Evolutionary conservation across 1,140 invertebrate genomes (phyloP).

Genomic region (Theocolax elegans): DNA sequence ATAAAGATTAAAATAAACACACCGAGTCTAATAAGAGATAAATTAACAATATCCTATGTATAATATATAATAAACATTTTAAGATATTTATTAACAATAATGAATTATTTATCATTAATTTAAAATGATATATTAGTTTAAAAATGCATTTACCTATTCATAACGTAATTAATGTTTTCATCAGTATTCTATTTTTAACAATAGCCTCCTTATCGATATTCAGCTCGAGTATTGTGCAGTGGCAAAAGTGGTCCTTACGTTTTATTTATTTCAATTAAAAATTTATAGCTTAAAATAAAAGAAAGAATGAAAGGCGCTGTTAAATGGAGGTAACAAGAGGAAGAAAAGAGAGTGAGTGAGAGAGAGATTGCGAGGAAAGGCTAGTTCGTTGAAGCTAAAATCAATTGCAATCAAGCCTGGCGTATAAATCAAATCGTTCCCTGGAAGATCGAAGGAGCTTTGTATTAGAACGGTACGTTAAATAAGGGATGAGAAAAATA

Average conservation of each 20-base stretch:
- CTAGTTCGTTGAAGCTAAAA: conserved; percentile 48
- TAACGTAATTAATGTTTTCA: too few species aligned
- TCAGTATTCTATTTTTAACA: too few species aligned
- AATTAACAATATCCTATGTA: too few species aligned
- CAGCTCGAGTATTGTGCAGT: too few species aligned
- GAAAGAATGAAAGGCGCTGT: neutral
- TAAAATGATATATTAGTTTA: too few species aligned
- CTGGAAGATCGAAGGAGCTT: conserved; percentile 40
- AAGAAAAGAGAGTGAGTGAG: neutral
- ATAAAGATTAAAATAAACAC: conserved; percentile 44
- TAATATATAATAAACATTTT: too few species aligned
- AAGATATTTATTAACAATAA: too few species aligned
- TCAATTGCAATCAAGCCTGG: conserved; percentile 61
- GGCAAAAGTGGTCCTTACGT: neutral
- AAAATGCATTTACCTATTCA: too few species aligned
- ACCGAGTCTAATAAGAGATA: too few species aligned
- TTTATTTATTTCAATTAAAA: conserved; percentile 9
- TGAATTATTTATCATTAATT: too few species aligned
- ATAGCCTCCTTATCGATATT: too few species aligned
- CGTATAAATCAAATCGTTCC: conserved; percentile 58
- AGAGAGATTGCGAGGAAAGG: conserved; percentile 39
- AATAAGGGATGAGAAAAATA: conserved; percentile 44
- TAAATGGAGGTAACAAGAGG: neutral
- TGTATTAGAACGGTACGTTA: conserved; percentile 48
- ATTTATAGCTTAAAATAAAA: conserved; percentile 3